Evolutionary conservation across 2,113 vertebrate species (phyloP).

Genomic region (Acrocephalus kingi): DNA sequence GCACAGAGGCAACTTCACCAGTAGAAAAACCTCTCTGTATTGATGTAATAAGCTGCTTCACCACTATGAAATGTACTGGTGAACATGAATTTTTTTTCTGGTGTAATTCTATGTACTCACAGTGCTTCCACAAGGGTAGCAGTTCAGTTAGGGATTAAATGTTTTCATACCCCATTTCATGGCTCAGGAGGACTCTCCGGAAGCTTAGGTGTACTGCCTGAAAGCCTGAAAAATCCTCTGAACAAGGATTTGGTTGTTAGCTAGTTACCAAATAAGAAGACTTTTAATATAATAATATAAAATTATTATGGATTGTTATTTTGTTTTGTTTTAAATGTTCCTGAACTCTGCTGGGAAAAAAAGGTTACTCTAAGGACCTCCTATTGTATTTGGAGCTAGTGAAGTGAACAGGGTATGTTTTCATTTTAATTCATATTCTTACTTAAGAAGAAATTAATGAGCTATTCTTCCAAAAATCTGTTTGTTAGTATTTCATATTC

Average conservation of each 20-base stretch:
- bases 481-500: background rate
- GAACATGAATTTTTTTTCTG: background rate
- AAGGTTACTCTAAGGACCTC: background rate
- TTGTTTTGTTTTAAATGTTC: background rate
- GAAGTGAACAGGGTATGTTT: slow-evolving; percentile 2
- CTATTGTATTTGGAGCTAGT: background rate
- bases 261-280: background rate
- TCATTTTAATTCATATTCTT: slow-evolving; percentile 7
- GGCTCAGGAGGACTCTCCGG: background rate
- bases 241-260: background rate
- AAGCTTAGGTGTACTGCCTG: background rate
- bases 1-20: background rate
- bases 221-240: background rate
- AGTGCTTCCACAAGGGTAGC: slow-evolving; percentile 16
- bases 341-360: background rate
- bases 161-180: slow-evolving; percentile 48
- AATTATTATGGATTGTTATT: background rate
- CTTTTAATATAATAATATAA: background rate
- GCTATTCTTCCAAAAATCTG: background rate
- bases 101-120: slow-evolving; percentile 17
- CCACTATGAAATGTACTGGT: background rate
- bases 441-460: slow-evolving; percentile 9
- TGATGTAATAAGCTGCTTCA: background rate
- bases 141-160: slow-evolving; percentile 42
- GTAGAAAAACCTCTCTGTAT: background rate